Evolutionary conservation across 1,140 invertebrate genomes (phyloP), one percentile per base, ranked within the genome.

Genomic region (Pachyrhynchus sulphureomaculatus): DNA sequence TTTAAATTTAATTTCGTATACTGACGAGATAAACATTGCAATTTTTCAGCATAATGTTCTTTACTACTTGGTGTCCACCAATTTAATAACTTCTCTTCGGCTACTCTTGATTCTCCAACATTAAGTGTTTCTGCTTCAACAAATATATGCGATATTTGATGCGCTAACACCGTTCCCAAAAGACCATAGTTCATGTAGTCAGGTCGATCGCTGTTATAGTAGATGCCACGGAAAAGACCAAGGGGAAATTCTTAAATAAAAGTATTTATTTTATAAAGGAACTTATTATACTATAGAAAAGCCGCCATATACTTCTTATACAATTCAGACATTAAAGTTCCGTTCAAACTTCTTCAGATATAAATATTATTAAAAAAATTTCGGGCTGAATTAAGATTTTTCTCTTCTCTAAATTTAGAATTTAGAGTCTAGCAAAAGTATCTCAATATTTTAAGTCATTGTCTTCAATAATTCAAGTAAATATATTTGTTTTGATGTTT

Each of bases 141-240:
- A 51, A 71, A 67, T 49, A 72, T 69, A 73, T 97, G 93, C 0
- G 92, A 95, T 39, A 97, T 92, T 81, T 97, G 93, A 71, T 95
- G 93, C 0, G 92, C 93, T 75, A 97, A 93, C 3, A 96, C 89
- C 68, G 92, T 93, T 4, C 93, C 93, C 69, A 96, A 93, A 8
- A 89, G 91, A 47, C 92, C 93, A 71, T 91, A 96, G 73, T 96
- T 96, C 83, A 96, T 87, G 68, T 95, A 96, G 60, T 86, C 86
- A 1, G 93, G 93, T 24, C 91, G 84, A 52, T 92, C 85, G 32
- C 86, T 86, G 39, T 84, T 86, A 75, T 93, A 96, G 79, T 95
- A 96, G 17, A 88, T 83, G 10, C 91, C 92, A 81, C 95, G 92
- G 4, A 96, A 80, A 65, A 96, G 93, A 51, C 93, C 93, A 60